phyloP scores from a whole-genome alignment of 1,140 invertebrate species.

The Drepana arcuata region DNA sequence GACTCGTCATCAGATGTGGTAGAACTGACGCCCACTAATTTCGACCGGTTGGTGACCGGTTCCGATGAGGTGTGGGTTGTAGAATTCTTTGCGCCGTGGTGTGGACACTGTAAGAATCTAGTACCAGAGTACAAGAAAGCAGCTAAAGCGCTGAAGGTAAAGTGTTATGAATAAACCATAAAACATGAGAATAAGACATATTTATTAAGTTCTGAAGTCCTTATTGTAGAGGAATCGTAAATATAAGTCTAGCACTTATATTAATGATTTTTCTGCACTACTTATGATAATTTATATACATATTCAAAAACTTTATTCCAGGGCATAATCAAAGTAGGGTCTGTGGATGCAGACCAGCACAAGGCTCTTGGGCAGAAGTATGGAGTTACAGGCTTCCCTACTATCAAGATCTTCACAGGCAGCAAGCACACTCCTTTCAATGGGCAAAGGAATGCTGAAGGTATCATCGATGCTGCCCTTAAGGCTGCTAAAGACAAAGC shows the following conservation, averaged over 20 bases:
- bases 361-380: slow-evolving; percentile 86
- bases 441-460: slow-evolving; percentile 88
- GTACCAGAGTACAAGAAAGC: slow-evolving; percentile 92
- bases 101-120: slow-evolving; percentile 87
- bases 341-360: slow-evolving; percentile 93
- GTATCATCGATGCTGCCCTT: slow-evolving; percentile 88
- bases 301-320: too few relatives aligned
- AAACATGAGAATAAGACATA: too few relatives aligned
- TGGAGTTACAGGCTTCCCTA: slow-evolving; percentile 93
- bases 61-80: slow-evolving; percentile 93
- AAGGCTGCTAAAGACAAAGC: slow-evolving; percentile 81
- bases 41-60: slow-evolving; percentile 88
- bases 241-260: too few relatives aligned
- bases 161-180: too few relatives aligned
- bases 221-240: too few relatives aligned
- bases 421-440: slow-evolving; percentile 93
- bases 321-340: slow-evolving; percentile 95
- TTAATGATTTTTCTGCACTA: too few relatives aligned
- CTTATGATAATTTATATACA: too few relatives aligned
- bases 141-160: slow-evolving; percentile 88
- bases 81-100: slow-evolving; percentile 97
- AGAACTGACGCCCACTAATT: slow-evolving; percentile 92
- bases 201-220: too few relatives aligned
- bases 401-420: slow-evolving; percentile 94
- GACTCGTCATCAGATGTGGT: slow-evolving; percentile 88